Conservation (phyloP, 2,113 vertebrate genomes). For the Tauraco erythrolophus region DNA sequence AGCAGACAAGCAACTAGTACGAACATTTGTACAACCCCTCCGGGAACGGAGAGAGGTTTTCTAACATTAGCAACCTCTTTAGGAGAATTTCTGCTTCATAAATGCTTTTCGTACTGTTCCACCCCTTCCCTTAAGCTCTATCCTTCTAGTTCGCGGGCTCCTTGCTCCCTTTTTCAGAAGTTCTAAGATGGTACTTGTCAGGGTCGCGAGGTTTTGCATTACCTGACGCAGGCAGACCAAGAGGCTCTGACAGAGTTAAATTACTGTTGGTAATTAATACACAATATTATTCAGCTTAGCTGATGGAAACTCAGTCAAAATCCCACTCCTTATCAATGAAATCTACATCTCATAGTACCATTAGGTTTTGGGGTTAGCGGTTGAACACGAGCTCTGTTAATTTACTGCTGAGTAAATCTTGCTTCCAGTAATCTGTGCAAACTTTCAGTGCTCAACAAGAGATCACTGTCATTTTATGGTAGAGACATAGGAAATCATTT, state of each 20-base stretch:
- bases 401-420: background rate
- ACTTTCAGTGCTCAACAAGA: background rate
- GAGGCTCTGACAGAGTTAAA: background rate
- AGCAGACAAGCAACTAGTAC: conserved; percentile 34
- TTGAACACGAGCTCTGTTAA: too few relatives aligned
- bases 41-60: conserved; percentile 3
- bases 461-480: background rate
- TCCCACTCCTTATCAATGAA: background rate
- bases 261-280: background rate
- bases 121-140: background rate
- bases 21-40: conserved; percentile 30
- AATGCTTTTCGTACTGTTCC: conserved; percentile 8
- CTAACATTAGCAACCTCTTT: conserved; percentile 33
- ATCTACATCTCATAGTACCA: background rate
- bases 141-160: background rate
- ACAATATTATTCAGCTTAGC: background rate
- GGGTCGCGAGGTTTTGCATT: background rate
- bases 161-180: background rate
- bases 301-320: background rate
- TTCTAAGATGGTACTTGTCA: background rate
- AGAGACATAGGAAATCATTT: background rate
- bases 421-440: background rate
- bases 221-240: background rate
- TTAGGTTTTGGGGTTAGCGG: background rate
- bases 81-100: conserved; percentile 29